Evolutionary conservation across 2,797 vertebrate genomes (phyloP).

Genomic region (Lepilemur septentrionalis): DNA sequence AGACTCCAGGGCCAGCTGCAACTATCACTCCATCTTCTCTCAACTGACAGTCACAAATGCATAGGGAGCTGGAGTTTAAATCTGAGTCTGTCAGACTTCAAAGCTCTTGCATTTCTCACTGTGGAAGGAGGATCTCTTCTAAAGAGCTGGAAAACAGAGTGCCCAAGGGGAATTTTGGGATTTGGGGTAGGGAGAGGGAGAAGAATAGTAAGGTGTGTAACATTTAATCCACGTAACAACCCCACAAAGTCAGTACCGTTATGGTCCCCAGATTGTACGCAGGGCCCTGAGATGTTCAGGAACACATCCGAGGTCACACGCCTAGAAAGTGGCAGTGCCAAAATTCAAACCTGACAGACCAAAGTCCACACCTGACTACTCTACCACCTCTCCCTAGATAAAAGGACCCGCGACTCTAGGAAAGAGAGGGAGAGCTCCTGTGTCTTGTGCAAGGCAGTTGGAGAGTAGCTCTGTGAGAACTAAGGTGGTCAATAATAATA

Average conservation of each 20-base stretch:
- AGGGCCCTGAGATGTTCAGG: background rate
- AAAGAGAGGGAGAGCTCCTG: background rate
- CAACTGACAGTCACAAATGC: background rate
- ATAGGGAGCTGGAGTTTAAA: background rate
- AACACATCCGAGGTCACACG: background rate
- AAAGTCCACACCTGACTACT: background rate
- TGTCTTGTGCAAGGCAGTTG: background rate
- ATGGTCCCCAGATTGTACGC: background rate
- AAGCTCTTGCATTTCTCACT: background rate
- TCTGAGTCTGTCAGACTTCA: background rate
- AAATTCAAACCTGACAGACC: background rate
- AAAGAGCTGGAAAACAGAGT: background rate
- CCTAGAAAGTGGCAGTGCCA: background rate
- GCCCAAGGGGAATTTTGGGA: background rate
- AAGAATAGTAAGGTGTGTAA: background rate
- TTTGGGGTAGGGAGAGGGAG: background rate
- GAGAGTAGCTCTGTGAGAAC: background rate
- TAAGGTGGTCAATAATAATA: background rate
- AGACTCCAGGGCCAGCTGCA: background rate
- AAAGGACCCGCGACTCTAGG: background rate
- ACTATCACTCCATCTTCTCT: background rate
- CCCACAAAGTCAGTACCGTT: background rate
- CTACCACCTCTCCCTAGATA: background rate
- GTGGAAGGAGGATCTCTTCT: background rate
- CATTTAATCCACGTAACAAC: background rate